Evolutionary conservation across 1,140 invertebrate genomes (phyloP).

Genomic region (Thalassaphorura encarpata): DNA sequence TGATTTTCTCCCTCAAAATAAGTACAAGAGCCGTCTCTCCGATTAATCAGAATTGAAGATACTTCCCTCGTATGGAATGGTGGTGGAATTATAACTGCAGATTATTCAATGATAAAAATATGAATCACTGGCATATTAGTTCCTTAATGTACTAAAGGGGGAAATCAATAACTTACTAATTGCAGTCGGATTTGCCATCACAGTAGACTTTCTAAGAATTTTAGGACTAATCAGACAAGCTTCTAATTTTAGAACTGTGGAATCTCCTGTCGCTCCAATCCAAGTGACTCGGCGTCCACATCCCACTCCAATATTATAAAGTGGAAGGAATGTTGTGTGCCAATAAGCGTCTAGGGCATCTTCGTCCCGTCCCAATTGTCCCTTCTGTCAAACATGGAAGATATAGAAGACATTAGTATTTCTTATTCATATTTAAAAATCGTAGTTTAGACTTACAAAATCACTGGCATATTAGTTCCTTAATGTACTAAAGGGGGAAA

Average conservation of each 20-base stretch:
- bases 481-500: no score
- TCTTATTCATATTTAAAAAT: background rate
- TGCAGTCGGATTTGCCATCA: constrained; percentile 58
- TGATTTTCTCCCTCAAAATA: constrained; percentile 67
- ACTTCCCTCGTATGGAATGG: constrained; percentile 46
- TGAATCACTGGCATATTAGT: no score
- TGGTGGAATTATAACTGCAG: constrained; percentile 54
- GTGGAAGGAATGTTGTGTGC: constrained; percentile 37
- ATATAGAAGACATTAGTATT: constrained; percentile 6
- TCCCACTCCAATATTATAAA: constrained; percentile 51
- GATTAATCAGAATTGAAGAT: constrained; percentile 55
- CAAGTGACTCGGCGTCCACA: constrained; percentile 77
- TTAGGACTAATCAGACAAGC: constrained; percentile 83
- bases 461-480: background rate
- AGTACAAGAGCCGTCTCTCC: constrained; percentile 67
- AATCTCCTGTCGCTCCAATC: constrained; percentile 87
- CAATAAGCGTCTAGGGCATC: constrained; percentile 26
- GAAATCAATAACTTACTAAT: constrained; percentile 67
- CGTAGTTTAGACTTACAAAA: constrained; percentile 41
- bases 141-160: no score
- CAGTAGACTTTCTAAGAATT: constrained; percentile 69
- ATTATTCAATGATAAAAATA: no score
- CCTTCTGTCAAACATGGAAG: constrained; percentile 56
- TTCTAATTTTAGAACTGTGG: constrained; percentile 89
- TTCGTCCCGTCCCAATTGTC: constrained; percentile 59